These are phyloP conservation scores for Aplysia californica DNA, from an alignment of 1,140 invertebrate species.

Conservation along the genomic window DNA sequence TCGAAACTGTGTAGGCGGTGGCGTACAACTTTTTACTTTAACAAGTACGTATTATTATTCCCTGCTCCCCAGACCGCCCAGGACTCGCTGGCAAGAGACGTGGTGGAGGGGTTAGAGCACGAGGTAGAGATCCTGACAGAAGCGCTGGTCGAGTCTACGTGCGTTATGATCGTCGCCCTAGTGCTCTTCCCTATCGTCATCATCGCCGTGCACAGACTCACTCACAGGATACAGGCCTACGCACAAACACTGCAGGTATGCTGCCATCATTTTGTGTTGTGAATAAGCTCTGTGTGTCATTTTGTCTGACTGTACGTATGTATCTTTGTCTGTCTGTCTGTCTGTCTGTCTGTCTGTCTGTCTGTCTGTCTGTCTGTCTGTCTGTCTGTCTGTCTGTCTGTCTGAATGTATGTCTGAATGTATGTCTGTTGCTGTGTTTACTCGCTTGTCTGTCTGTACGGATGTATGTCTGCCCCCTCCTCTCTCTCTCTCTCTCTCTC, in stretches of 20 bases:
- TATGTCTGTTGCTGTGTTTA: not conserved
- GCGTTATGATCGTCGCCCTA: constrained; percentile 33
- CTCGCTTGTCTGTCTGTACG: not conserved
- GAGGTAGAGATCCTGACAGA: constrained; percentile 25
- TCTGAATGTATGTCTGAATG: not conserved
- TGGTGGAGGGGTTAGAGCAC: constrained; percentile 20
- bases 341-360: not conserved
- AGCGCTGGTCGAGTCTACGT: constrained; percentile 23
- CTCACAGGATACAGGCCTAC: constrained; percentile 29
- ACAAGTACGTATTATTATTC: too few species aligned
- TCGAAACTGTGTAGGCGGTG: too few species aligned
- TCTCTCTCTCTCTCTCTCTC: not conserved
- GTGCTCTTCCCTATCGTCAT: constrained; percentile 37
- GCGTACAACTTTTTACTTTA: too few species aligned
- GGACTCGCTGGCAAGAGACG: constrained; percentile 28
- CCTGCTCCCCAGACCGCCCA: constrained; percentile 16
- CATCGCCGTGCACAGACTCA: constrained; percentile 32
- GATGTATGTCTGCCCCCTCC: not conserved
- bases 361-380: not conserved
- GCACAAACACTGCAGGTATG: constrained; percentile 27
- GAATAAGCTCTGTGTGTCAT: not conserved
- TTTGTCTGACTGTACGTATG: not conserved
- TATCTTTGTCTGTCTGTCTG: not conserved
- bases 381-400: not conserved
- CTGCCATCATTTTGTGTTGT: too few species aligned